phyloP scores from a whole-genome alignment of 2,888 invertebrate species.

The Tyria jacobaeae region DNA sequence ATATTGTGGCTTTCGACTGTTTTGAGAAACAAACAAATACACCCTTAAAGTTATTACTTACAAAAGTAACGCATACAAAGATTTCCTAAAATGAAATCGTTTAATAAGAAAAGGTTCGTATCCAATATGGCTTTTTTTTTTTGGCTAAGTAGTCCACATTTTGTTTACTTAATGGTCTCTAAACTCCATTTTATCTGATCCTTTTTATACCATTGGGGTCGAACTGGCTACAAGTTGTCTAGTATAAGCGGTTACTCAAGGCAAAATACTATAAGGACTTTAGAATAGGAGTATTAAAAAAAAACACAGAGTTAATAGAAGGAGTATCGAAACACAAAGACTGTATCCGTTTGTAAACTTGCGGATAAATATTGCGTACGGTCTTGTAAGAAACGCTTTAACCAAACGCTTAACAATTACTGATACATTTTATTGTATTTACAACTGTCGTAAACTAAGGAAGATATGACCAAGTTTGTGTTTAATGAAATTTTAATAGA shows the following conservation, averaged over 20 bases:
- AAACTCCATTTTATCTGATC: slow-evolving; percentile 8
- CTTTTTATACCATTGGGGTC: slow-evolving; percentile 11
- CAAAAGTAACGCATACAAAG: neutral
- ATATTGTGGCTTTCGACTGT: no score
- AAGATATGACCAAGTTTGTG: slow-evolving; percentile 29
- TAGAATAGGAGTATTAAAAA: slow-evolving; percentile 9
- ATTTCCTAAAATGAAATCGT: neutral
- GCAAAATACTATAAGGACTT: no score
- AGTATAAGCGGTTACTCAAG: no score
- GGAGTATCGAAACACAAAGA: slow-evolving; percentile 26
- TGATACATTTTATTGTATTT: slow-evolving; percentile 27
- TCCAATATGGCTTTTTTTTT: neutral
- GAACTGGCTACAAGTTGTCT: no score
- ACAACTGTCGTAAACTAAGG: slow-evolving; percentile 32
- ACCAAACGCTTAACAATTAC: neutral
- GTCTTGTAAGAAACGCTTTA: no score
- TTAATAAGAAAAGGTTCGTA: neutral
- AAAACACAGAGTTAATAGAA: slow-evolving; percentile 45
- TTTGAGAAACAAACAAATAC: no score
- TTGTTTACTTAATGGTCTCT: slow-evolving; percentile 13
- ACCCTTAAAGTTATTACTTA: no score
- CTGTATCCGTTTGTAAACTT: slow-evolving; percentile 40
- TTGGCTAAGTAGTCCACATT: slow-evolving; percentile 4
- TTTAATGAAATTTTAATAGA: slow-evolving; percentile 19
- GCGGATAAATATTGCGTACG: slow-evolving; percentile 23